phyloP scores from a whole-genome alignment of 2,797 vertebrate species.

The Chelon labrosus region DNA sequence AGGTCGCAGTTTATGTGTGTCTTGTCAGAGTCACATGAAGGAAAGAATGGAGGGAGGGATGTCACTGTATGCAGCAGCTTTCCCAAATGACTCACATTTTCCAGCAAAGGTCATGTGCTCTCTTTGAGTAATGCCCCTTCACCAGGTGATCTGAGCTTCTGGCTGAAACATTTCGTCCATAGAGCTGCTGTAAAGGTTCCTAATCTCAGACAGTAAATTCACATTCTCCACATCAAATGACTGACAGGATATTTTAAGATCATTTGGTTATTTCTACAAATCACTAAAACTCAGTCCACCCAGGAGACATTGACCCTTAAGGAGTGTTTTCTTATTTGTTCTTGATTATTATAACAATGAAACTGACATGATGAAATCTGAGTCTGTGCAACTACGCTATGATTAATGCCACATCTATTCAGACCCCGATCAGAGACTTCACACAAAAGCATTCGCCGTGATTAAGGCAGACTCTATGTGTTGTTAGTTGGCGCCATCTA shows the following conservation, averaged over 20 bases:
- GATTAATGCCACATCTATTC: not conserved
- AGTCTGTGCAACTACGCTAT: not conserved
- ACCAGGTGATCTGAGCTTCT: not conserved
- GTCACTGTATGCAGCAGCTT: not conserved
- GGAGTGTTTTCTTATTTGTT: not conserved
- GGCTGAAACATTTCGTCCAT: not conserved
- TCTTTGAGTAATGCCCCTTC: not conserved
- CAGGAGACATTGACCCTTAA: not conserved
- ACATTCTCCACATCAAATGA: not conserved
- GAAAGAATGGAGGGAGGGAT: slow-evolving; percentile 1
- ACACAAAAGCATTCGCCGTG: not conserved
- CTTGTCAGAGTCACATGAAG: slow-evolving; percentile 11
- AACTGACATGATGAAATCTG: not conserved
- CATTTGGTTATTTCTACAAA: too few relatives aligned
- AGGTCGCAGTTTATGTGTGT: not conserved
- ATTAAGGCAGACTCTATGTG: not conserved
- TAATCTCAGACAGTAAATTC: not conserved
- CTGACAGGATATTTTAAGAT: not conserved
- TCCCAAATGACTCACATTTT: not conserved
- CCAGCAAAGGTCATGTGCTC: slow-evolving; percentile 10
- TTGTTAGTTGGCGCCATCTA: slow-evolving; percentile 45
- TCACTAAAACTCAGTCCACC: too few relatives aligned
- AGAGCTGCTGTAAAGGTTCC: not conserved
- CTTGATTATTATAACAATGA: not conserved
- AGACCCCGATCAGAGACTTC: not conserved